Evolutionary conservation across 2,797 vertebrate genomes (phyloP).

Genomic region (Tokudaia tokunoshimensis): DNA sequence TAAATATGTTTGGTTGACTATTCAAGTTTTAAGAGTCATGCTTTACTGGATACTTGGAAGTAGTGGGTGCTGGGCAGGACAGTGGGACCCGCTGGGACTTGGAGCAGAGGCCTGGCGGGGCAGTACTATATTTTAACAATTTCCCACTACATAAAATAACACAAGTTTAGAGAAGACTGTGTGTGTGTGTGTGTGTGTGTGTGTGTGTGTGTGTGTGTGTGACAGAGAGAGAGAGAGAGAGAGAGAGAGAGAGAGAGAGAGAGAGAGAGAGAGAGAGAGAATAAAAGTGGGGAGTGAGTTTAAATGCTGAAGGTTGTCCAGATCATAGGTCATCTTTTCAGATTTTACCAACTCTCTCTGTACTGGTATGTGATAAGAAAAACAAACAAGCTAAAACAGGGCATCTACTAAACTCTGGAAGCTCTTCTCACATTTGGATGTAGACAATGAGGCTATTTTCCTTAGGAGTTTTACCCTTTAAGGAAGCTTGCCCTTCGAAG

Average conservation of each 20-base stretch:
- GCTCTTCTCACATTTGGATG: slow-evolving; percentile 9
- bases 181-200: too few species aligned
- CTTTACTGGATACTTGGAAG: too few species aligned
- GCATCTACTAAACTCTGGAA: not conserved
- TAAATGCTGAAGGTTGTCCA: not conserved
- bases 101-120: too few species aligned
- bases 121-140: too few species aligned
- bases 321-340: not conserved
- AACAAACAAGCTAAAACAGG: slow-evolving; percentile 12
- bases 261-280: not conserved
- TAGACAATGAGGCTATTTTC: slow-evolving; percentile 18
- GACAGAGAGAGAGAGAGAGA: not conserved
- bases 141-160: not conserved
- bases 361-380: not conserved
- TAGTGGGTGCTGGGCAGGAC: too few species aligned
- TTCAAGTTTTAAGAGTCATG: too few species aligned
- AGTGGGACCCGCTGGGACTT: too few species aligned
- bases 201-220: not conserved
- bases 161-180: slow-evolving; percentile 17
- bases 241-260: not conserved
- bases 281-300: not conserved
- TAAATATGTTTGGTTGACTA: too few species aligned
- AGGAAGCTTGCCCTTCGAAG: slow-evolving; percentile 42
- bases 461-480: not conserved
- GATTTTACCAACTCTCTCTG: not conserved